Conservation (phyloP, 2,888 invertebrate genomes). For the Eristalis pertinax region DNA sequence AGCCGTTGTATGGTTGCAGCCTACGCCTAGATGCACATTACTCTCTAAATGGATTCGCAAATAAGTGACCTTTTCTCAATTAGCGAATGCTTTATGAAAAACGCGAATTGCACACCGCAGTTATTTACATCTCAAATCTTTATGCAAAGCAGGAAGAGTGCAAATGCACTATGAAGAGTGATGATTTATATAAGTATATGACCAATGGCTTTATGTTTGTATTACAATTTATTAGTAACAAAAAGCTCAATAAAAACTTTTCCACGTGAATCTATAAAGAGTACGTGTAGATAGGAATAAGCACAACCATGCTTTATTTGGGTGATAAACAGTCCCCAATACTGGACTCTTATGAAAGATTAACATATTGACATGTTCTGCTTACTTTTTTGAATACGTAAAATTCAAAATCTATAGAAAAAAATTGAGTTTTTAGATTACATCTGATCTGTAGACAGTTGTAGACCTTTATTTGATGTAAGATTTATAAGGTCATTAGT, state of each 20-base stretch:
- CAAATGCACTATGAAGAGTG: not conserved
- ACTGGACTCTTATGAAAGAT: too few relatives aligned
- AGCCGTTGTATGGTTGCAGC: not conserved
- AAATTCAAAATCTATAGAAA: too few relatives aligned
- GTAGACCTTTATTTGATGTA: too few relatives aligned
- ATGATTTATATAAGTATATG: not conserved
- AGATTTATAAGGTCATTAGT: too few relatives aligned
- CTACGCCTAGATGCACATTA: conserved; percentile 39
- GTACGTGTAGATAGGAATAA: too few relatives aligned
- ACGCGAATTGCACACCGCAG: conserved; percentile 46
- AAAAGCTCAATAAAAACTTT: not conserved
- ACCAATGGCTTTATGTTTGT: not conserved
- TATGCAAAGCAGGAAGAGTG: conserved; percentile 25
- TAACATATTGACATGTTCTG: too few relatives aligned
- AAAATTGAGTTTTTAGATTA: too few relatives aligned
- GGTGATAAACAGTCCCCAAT: too few relatives aligned
- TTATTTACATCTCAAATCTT: conserved; percentile 43
- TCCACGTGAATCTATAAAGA: too few relatives aligned
- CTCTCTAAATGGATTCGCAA: conserved; percentile 73
- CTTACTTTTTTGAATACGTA: too few relatives aligned
- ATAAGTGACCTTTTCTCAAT: conserved; percentile 78
- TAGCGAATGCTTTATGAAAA: conserved; percentile 75
- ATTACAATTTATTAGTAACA: not conserved
- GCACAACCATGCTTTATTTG: too few relatives aligned
- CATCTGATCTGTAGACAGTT: too few relatives aligned